phyloP scores from a whole-genome alignment of 2,797 vertebrate genomes.

The Apodemus agrarius region DNA sequence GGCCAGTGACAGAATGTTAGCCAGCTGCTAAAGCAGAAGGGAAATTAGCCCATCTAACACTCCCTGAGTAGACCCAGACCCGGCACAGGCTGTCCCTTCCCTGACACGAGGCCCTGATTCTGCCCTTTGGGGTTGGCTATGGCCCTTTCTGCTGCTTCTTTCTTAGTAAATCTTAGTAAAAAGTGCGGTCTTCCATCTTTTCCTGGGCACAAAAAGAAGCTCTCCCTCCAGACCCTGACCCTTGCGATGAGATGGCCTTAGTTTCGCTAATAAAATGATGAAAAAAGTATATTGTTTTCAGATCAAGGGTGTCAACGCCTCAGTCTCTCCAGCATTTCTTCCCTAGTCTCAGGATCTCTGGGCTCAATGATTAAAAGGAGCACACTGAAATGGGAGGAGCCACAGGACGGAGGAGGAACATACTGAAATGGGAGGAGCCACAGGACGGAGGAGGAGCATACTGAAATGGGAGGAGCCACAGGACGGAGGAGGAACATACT shows the following conservation, averaged over 20 bases:
- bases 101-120: background rate
- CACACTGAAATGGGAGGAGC: background rate
- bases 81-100: too few species aligned
- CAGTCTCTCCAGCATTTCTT: background rate
- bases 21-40: background rate
- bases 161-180: background rate
- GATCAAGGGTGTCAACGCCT: background rate
- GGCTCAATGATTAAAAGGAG: background rate
- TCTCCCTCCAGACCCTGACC: background rate
- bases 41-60: background rate
- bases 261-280: background rate
- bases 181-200: background rate
- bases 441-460: too few species aligned
- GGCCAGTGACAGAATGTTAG: background rate
- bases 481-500: too few species aligned
- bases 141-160: background rate
- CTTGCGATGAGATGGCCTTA: background rate
- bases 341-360: background rate
- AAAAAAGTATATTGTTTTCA: background rate
- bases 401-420: too few species aligned
- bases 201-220: too few species aligned
- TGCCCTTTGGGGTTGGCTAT: background rate
- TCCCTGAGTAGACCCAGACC: background rate
- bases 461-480: background rate
- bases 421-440: background rate